phyloP scores from a whole-genome alignment of 1,140 invertebrate genomes.

The Orchesella cincta region DNA sequence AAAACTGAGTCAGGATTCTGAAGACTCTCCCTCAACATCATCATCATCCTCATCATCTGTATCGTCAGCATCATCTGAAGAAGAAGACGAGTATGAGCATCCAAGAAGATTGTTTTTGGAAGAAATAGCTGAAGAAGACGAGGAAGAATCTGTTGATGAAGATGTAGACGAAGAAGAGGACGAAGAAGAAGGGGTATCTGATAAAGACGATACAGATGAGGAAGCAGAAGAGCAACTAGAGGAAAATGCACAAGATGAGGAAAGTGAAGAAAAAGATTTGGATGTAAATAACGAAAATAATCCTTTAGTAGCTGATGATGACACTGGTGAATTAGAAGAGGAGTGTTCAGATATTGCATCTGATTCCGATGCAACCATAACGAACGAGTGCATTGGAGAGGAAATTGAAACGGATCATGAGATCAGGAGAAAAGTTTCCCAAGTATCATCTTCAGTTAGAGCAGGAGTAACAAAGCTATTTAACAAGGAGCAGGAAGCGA shows the following conservation, averaged over 20 bases:
- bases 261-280: neutral
- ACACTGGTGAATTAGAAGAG: conserved; percentile 8
- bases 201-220: neutral
- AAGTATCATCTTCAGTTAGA: neutral
- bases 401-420: conserved; percentile 35
- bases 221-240: neutral
- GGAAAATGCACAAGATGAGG: neutral
- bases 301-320: neutral
- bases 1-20: neutral
- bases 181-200: neutral
- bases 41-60: conserved; percentile 1
- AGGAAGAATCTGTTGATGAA: neutral
- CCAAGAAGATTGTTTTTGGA: neutral
- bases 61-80: conserved; percentile 7
- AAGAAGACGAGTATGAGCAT: conserved; percentile 21
- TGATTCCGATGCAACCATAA: conserved; percentile 46
- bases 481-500: conserved; percentile 7
- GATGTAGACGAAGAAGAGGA: neutral
- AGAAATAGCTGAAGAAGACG: conserved; percentile 16
- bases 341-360: conserved; percentile 32
- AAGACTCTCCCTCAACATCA: neutral
- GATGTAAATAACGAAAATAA: neutral
- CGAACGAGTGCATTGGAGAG: conserved; percentile 40
- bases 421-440: conserved; percentile 1
- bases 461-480: conserved; percentile 17